phyloP scores from a whole-genome alignment of 2,797 vertebrate genomes.

The Echiichthys vipera region DNA sequence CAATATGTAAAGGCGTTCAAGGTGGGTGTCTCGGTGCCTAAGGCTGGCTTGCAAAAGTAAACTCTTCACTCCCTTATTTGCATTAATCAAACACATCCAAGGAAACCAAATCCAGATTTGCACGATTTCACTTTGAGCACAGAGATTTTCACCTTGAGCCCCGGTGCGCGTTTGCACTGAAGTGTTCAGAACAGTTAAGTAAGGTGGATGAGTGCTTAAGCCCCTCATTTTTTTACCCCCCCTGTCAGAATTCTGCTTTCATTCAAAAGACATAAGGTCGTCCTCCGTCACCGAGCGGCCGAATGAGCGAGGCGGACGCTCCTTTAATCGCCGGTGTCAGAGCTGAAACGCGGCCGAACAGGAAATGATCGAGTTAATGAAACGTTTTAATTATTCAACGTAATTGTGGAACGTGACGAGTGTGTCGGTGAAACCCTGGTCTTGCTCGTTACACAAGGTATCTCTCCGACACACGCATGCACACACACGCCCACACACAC shows the following conservation, averaged over 20 bases:
- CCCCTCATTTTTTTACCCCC: constrained; percentile 52
- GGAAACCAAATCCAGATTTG: constrained; percentile 56
- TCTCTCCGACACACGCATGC: constrained; percentile 23
- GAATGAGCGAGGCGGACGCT: constrained; percentile 46
- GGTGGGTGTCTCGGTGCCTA: constrained; percentile 23
- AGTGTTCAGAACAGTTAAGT: constrained; percentile 66
- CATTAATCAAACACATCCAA: constrained; percentile 47
- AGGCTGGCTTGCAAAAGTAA: constrained; percentile 36
- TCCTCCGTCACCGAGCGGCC: constrained; percentile 30
- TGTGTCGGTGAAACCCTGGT: constrained; percentile 68
- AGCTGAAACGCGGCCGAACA: constrained; percentile 69
- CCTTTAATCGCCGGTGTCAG: constrained; percentile 68
- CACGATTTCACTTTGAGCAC: constrained; percentile 60
- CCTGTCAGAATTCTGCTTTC: constrained; percentile 51
- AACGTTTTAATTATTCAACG: constrained; percentile 81
- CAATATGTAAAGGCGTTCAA: constrained; percentile 47
- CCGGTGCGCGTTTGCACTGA: constrained; percentile 44
- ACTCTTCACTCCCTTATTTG: constrained; percentile 47
- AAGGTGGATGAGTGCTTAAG: constrained; percentile 60
- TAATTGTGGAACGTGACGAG: constrained; percentile 74
- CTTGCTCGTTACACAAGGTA: constrained; percentile 45
- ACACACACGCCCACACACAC: background rate
- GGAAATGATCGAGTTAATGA: constrained; percentile 81
- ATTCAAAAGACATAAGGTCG: constrained; percentile 47
- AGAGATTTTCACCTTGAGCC: constrained; percentile 53